Conservation (phyloP, 2,888 invertebrate species). For the Globia sparganii region DNA sequence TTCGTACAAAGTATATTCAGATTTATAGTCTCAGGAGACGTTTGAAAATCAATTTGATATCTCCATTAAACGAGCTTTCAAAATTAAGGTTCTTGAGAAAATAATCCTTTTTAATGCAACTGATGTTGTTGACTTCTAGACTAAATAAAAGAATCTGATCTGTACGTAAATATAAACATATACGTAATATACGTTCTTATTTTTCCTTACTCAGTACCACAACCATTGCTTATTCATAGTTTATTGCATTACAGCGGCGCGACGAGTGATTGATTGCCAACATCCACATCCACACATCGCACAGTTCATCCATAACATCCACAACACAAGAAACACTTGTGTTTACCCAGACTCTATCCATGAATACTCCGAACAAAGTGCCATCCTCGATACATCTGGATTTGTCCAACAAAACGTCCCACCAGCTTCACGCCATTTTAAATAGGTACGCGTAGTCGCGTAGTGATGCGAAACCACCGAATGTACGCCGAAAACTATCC, state of each 20-base stretch:
- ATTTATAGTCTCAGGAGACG: not conserved
- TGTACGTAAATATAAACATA: conserved; percentile 4
- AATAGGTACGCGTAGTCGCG: conserved; percentile 54
- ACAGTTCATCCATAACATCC: conserved; percentile 19
- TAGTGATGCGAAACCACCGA: conserved; percentile 44
- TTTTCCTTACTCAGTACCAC: conserved; percentile 30
- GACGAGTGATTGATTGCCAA: conserved; percentile 55
- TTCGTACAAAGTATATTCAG: not conserved
- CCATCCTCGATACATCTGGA: conserved; percentile 35
- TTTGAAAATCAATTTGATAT: not conserved
- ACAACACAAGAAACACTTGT: conserved; percentile 28
- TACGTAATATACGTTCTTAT: conserved; percentile 21
- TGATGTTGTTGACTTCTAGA: conserved; percentile 12
- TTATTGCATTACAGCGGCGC: conserved; percentile 49
- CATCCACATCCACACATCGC: conserved; percentile 32
- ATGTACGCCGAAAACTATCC: conserved; percentile 50
- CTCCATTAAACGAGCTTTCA: not conserved
- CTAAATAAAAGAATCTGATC: not conserved
- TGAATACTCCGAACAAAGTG: conserved; percentile 34
- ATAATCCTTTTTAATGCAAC: not conserved
- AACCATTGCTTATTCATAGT: conserved; percentile 51
- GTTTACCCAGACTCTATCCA: conserved; percentile 18
- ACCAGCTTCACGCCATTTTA: conserved; percentile 32
- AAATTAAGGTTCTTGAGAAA: not conserved
- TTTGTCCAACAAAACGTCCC: conserved; percentile 32